Evolutionary conservation across 1,140 invertebrate genomes (phyloP), one percentile per base, ranked within the genome.

Genomic region (Pemphigus obesinymphae): DNA sequence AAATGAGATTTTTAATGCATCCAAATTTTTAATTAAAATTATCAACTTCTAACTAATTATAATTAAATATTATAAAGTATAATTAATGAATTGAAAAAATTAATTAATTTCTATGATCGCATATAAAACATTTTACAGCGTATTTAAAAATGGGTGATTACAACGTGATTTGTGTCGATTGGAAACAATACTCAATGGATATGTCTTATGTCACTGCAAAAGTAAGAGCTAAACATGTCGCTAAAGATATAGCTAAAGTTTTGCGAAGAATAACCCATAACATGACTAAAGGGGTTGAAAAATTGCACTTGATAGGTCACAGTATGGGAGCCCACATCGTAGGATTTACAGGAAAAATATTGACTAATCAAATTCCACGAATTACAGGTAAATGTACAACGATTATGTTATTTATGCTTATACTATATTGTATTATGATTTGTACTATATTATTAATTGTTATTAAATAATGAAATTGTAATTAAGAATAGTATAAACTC

Each of bases 101-200:
- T n/a, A n/a, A n/a, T n/a, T n/a, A n/a, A n/a, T n/a, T n/a, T n/a
- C n/a, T n/a, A n/a, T n/a, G n/a, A n/a, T n/a, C n/a, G n/a, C n/a
- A n/a, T n/a, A n/a, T n/a, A n/a, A n/a, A n/a, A n/a, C n/a, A n/a
- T 17, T 48, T n/a, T 73, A 31, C n/a, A 73, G 70, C 70, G 2
- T 73, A 50, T 50, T n/a, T 73, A 2, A 29, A 73, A 29, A 7
- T 50, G 3, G 70, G 43, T 0, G 8, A 50, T 4, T 82, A 61
- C 72, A 91, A 92, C 83, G 86, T 91, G 1, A 89, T 91, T 45
- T 86, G 89, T 3, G 85, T 91, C 8, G 90, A 91, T 84, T 92
- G 90, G 91, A 87, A 86, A 75, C 82, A 84, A 8, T 84, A 87
- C 34, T 85, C 80, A 83, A 87, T 0, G 83, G 85, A n/a, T 83